Base-by-base conservation (phyloP, 2,888 invertebrate genomes). In the Epinotia nisella region DNA sequence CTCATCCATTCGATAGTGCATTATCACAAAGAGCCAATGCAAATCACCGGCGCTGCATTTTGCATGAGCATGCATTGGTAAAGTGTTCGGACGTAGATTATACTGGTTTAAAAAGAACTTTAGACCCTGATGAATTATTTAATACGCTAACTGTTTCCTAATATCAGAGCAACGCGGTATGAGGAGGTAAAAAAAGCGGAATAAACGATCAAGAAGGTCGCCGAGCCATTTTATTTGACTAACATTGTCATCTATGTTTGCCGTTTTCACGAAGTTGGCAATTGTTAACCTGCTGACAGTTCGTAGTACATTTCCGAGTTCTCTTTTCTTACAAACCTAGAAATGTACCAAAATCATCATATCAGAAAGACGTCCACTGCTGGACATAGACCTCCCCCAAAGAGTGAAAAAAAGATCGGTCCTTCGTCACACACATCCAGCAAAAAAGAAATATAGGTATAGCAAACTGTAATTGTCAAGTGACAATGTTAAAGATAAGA, bases 21-120 rank as follows among this genome's bases (percentile, higher is more conserved):
- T 56, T 62, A 61, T 56, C 67, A 21, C 21, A 49, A 61, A 10
- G 66, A 76, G 78, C 62, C 69, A 79, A 83, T 85, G 83, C 82
- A 82, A 86, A 87, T 85, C 73, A 71, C 74, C 73, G 73, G 77
- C 78, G 70, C 79, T 89, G 89, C 83, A 90, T 89, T 83, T 88
- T 87, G 82, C 84, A 89, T 89, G 85, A 87, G 85, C 79, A 80
- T 85, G 85, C 85, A 87, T 87, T 84, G 78, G 83, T 87, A 83
- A 87, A 90, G 89, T 88, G 88, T 84, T 83, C 81, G 80, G 79
- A 81, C 78, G 78, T 74, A 77, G 82, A 80, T 76, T 82, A 83
- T 83, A 71, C 61, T 61, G 60, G 56, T 87, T 83, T 80, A 85
- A 83, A 87, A 81, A 83, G 84, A 81, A 78, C 78, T 81, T 80